A percentile compares a stretch with the other conserved stretches of the same genome.
Evolutionary conservation across 2,888 invertebrate species (phyloP).

Genomic region (Himalopsyche tibetana): DNA sequence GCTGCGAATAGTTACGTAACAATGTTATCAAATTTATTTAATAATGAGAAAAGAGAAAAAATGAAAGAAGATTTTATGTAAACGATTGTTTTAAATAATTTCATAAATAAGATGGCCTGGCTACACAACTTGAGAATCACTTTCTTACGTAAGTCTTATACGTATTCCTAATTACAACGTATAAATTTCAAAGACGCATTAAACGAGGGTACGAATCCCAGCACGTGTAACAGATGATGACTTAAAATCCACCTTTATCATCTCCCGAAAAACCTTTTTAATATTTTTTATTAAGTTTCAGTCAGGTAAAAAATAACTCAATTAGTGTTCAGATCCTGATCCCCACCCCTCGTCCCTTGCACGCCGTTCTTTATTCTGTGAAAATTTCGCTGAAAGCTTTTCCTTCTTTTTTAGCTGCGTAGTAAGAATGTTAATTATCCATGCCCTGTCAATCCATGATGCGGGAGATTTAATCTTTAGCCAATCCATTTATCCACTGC

Average conservation of each 20-base stretch:
- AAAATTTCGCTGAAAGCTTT: conserved; percentile 43
- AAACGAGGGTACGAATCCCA: neutral
- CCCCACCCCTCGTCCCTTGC: neutral
- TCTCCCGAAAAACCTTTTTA: conserved; percentile 21
- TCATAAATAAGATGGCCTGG: too few relatives aligned
- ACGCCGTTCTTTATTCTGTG: conserved; percentile 41
- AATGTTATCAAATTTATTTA: too few relatives aligned
- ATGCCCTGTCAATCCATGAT: conserved; percentile 53
- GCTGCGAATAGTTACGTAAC: too few relatives aligned
- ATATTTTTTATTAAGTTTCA: conserved; percentile 47
- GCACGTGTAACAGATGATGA: conserved; percentile 18
- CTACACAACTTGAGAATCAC: too few relatives aligned
- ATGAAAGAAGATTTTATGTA: too few relatives aligned
- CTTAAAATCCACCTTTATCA: conserved; percentile 8
- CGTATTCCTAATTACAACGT: too few relatives aligned
- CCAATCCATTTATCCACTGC: conserved; percentile 23
- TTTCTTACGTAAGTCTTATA: too few relatives aligned
- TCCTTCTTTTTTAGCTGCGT: conserved; percentile 44
- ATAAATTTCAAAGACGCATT: too few relatives aligned
- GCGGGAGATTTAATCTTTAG: conserved; percentile 56
- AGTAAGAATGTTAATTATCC: conserved; percentile 59
- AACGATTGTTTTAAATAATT: too few relatives aligned
- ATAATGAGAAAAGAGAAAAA: too few relatives aligned
- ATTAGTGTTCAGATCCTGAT: conserved; percentile 56
- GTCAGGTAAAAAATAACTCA: conserved; percentile 57